Conservation (phyloP, 2,888 invertebrate species). For the Lordiphosa andalusiaca region DNA sequence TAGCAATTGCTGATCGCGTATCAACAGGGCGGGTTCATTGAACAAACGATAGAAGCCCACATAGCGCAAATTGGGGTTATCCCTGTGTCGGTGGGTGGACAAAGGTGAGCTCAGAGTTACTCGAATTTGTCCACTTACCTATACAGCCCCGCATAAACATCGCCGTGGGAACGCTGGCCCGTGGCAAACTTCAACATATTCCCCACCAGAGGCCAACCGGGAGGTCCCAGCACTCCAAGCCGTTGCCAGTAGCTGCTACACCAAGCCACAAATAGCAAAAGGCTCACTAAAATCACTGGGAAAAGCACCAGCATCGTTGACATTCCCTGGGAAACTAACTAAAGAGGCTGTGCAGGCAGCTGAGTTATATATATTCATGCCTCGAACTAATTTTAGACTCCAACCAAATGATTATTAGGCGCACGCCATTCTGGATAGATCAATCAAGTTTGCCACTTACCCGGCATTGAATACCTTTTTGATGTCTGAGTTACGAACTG, state of each 20-base stretch:
- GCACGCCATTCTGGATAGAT: conserved; percentile 1
- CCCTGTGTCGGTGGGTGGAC: conserved; percentile 24
- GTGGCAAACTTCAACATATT: conserved; percentile 62
- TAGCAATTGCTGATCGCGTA: conserved; percentile 58
- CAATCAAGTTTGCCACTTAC: neutral
- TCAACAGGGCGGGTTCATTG: conserved; percentile 66
- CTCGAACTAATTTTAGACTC: neutral
- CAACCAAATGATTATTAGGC: conserved; percentile 4
- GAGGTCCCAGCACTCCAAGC: conserved; percentile 54
- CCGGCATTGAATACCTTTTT: neutral
- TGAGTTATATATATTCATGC: neutral
- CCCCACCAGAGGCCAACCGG: conserved; percentile 62
- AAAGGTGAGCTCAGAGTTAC: too few relatives aligned
- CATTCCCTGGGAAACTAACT: neutral
- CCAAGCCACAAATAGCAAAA: conserved; percentile 44
- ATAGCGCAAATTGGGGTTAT: conserved; percentile 45
- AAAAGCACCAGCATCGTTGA: conserved; percentile 6
- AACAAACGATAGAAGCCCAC: conserved; percentile 70
- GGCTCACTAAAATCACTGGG: conserved; percentile 28
- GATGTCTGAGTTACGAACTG: too few relatives aligned
- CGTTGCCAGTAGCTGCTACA: conserved; percentile 59
- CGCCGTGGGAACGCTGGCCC: conserved; percentile 61
- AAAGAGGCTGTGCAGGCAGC: neutral
- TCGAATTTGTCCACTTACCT: conserved; percentile 45
- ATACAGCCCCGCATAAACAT: conserved; percentile 64